Evolutionary conservation across 2,113 vertebrate species (phyloP).

Genomic region (Proterorhinus semilunaris): DNA sequence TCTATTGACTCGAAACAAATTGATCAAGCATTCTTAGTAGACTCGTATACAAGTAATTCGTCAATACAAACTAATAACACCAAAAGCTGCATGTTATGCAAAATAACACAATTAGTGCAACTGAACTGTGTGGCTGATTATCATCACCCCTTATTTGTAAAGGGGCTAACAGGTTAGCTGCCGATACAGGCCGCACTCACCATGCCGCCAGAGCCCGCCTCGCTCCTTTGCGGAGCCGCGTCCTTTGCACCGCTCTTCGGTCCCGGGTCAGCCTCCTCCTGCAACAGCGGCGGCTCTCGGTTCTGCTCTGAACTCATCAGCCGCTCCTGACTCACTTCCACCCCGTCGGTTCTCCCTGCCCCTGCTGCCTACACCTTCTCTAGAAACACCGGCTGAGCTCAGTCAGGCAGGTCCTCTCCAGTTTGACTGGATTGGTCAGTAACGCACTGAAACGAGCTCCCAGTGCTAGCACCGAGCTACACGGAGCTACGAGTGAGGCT

Average conservation of each 20-base stretch:
- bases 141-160: not conserved
- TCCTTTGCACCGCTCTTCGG: constrained; percentile 72
- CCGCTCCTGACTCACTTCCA: constrained; percentile 79
- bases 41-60: too few relatives aligned
- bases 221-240: constrained; percentile 70
- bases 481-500: constrained; percentile 51
- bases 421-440: constrained; percentile 40
- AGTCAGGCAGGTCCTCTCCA: constrained; percentile 46
- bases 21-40: not conserved
- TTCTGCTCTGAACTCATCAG: constrained; percentile 85
- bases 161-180: constrained; percentile 41
- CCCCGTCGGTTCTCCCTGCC: constrained; percentile 76
- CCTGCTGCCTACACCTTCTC: constrained; percentile 60
- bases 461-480: constrained; percentile 43
- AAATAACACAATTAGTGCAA: not conserved
- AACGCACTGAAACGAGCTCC: constrained; percentile 42
- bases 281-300: constrained; percentile 81
- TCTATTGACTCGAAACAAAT: not conserved
- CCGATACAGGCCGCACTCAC: constrained; percentile 73
- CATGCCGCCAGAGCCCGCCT: constrained; percentile 78
- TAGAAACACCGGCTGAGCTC: constrained; percentile 32
- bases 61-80: not conserved
- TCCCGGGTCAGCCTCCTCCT: constrained; percentile 80
- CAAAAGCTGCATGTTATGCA: not conserved
- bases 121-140: constrained; percentile 18